Conservation (phyloP, 1,140 invertebrate species). For the Polypedilum vanderplanki region DNA sequence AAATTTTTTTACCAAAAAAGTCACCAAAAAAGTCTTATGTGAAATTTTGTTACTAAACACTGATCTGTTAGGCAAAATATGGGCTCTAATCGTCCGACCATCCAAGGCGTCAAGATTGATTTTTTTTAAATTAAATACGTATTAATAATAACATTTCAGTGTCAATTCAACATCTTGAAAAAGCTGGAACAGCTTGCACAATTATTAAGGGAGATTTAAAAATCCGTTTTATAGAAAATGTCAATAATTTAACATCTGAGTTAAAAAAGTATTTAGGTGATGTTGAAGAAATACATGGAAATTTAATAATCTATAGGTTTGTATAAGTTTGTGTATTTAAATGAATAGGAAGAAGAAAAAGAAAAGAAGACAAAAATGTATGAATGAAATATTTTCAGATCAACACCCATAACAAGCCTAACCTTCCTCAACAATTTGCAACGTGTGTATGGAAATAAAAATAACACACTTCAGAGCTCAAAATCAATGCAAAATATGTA, state of each 20-base stretch:
- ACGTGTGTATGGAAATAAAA: background rate
- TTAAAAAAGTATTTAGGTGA: slow-evolving; percentile 60
- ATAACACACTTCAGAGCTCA: background rate
- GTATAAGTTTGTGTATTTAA: background rate
- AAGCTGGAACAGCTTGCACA: slow-evolving; percentile 32
- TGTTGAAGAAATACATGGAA: slow-evolving; percentile 64
- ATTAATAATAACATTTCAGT: background rate
- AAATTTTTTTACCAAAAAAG: no score
- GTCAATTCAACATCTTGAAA: background rate
- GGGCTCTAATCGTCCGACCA: no score
- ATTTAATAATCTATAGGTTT: slow-evolving; percentile 60
- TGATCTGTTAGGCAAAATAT: no score
- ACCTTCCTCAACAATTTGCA: background rate
- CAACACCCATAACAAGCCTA: background rate
- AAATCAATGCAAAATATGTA: no score
- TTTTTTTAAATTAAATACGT: background rate
- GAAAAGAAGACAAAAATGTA: background rate
- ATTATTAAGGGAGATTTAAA: slow-evolving; percentile 40
- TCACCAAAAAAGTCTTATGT: no score
- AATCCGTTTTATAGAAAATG: slow-evolving; percentile 31
- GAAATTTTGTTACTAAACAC: no score
- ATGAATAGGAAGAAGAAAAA: background rate
- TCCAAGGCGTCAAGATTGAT: slow-evolving; percentile 35
- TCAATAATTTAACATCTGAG: slow-evolving; percentile 53
- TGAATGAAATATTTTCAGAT: background rate